Conservation (phyloP, 2,797 vertebrate genomes). For the Spheniscus humboldti region DNA sequence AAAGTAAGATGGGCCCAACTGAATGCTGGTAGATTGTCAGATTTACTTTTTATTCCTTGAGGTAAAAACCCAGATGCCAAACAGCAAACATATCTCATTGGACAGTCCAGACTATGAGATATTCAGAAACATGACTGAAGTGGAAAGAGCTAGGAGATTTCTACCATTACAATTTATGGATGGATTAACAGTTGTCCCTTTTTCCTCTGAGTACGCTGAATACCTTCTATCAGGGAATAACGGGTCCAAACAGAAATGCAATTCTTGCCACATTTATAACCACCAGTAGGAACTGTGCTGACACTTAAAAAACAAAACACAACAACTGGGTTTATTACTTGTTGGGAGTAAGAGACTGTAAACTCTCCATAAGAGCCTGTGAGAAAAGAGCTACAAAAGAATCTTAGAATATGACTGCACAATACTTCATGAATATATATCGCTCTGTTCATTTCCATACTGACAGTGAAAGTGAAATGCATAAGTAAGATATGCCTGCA, state of each 20-base stretch:
- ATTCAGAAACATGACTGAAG: neutral
- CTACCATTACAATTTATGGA: neutral
- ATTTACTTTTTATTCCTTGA: neutral
- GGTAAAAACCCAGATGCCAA: neutral
- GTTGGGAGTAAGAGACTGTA: neutral
- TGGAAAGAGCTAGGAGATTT: neutral
- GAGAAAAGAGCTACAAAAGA: neutral
- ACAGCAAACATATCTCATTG: neutral
- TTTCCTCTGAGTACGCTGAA: fast-evolving
- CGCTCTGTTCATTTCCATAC: neutral
- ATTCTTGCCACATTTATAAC: neutral
- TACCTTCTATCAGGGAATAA: neutral
- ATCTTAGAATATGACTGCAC: neutral
- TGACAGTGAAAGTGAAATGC: neutral
- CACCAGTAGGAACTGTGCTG: neutral
- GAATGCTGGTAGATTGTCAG: neutral
- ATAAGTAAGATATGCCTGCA: neutral
- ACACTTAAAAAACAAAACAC: neutral
- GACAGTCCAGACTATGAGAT: neutral
- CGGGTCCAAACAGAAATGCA: fast-evolving
- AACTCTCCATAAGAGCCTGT: neutral
- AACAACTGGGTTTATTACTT: neutral
- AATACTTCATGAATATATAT: neutral
- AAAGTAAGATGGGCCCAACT: neutral
- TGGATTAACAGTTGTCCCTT: neutral